These are phyloP conservation scores for Clarias magur DNA, from an alignment of 2,113 vertebrate genomes.

Conservation along the genomic window DNA sequence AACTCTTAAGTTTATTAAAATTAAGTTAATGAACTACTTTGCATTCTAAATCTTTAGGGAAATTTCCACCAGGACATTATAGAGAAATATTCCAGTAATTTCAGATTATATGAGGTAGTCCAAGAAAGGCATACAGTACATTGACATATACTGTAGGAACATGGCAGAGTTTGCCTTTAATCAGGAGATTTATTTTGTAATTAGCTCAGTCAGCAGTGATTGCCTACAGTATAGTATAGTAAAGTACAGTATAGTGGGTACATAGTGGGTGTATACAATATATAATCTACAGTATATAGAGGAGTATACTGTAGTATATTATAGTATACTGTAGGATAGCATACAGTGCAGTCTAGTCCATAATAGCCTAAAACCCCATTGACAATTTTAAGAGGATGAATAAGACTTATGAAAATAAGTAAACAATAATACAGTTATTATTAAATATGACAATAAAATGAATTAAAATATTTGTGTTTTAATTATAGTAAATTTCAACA, in stretches of 20 bases:
- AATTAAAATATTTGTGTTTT: background rate
- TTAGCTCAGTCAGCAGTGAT: background rate
- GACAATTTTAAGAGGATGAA: too few relatives aligned
- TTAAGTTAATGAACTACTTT: background rate
- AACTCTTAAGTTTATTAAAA: background rate
- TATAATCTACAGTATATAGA: background rate
- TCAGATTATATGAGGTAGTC: background rate
- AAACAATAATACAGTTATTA: background rate
- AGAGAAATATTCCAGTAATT: background rate
- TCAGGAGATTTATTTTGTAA: background rate
- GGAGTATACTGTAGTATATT: background rate
- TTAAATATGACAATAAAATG: background rate
- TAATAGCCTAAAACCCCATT: background rate
- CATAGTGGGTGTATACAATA: background rate
- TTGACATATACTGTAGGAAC: background rate
- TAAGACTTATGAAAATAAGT: background rate
- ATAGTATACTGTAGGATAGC: background rate
- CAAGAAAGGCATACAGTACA: background rate
- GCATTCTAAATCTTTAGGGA: background rate
- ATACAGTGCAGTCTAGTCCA: background rate
- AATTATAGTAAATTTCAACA: background rate
- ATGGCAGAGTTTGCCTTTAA: background rate
- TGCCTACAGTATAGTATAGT: background rate
- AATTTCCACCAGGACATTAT: background rate
- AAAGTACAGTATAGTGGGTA: background rate